These are phyloP conservation scores for Perithous albicinctus DNA, from an alignment of 2,888 invertebrate species.

Conservation along the genomic window DNA sequence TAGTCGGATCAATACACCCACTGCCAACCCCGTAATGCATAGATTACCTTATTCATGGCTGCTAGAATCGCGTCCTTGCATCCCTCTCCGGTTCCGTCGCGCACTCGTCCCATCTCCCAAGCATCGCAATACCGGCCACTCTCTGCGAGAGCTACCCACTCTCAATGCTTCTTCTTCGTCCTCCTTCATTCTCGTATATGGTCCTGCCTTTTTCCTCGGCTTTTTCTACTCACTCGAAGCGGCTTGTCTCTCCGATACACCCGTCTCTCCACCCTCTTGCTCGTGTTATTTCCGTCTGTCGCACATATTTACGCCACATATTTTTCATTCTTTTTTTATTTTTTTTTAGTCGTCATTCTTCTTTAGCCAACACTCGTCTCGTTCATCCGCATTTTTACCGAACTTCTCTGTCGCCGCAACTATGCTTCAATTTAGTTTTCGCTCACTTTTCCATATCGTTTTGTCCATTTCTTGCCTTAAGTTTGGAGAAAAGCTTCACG, in stretches of 20 bases:
- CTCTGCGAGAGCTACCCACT: constrained; percentile 29
- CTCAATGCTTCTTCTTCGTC: constrained; percentile 43
- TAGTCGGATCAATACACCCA: constrained; percentile 81
- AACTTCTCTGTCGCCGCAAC: background rate
- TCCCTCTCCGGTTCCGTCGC: constrained; percentile 44
- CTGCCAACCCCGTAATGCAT: constrained; percentile 78
- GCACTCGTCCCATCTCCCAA: background rate
- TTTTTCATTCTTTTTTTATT: constrained; percentile 18
- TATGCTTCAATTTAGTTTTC: background rate
- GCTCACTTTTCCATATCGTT: background rate
- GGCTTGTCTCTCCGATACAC: constrained; percentile 28
- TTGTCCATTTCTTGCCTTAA: too few species aligned
- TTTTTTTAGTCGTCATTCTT: constrained; percentile 9
- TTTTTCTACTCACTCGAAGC: constrained; percentile 16
- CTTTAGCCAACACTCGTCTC: background rate
- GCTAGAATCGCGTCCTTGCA: constrained; percentile 65
- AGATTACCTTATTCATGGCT: constrained; percentile 80
- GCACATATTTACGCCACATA: constrained; percentile 13
- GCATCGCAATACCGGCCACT: constrained; percentile 2
- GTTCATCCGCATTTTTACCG: constrained; percentile 22
- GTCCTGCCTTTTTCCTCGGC: constrained; percentile 7
- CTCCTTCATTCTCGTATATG: constrained; percentile 56
- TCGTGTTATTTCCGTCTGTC: constrained; percentile 45
- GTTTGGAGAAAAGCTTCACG: too few species aligned
- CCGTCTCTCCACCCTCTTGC: background rate